Percentiles rank a stretch among this genome's conserved stretches.
These are phyloP conservation scores for Drosophila heteroneura DNA, from an alignment of 2,888 invertebrate species.

Conservation along the genomic window DNA sequence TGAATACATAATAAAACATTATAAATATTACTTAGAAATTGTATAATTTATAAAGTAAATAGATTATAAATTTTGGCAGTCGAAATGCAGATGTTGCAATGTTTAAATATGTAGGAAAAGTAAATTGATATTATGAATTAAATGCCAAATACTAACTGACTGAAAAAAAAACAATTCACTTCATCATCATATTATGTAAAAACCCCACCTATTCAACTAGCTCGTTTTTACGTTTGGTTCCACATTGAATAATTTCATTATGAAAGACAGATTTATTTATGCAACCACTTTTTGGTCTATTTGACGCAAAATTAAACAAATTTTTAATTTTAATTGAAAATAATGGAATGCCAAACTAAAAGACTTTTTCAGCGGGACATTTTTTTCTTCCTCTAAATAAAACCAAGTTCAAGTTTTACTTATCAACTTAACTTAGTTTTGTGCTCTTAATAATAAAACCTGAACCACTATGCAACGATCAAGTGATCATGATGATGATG, in stretches of 20 bases:
- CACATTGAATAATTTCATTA: no score
- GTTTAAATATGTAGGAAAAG: background rate
- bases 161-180: background rate
- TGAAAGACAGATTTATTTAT: no score
- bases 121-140: background rate
- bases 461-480: constrained; percentile 40
- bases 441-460: background rate
- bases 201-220: background rate
- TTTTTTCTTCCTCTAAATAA: background rate
- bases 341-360: background rate
- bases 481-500: constrained; percentile 41
- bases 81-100: background rate
- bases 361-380: background rate
- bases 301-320: no score
- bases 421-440: background rate
- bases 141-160: background rate
- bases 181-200: no score
- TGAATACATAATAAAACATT: background rate
- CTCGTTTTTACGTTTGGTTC: background rate
- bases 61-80: background rate
- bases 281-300: no score
- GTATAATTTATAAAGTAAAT: background rate
- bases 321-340: background rate
- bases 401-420: background rate
- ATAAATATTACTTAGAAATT: background rate